Evolutionary conservation across 2,113 vertebrate genomes (phyloP).

Genomic region (Pyxicephalus adspersus): DNA sequence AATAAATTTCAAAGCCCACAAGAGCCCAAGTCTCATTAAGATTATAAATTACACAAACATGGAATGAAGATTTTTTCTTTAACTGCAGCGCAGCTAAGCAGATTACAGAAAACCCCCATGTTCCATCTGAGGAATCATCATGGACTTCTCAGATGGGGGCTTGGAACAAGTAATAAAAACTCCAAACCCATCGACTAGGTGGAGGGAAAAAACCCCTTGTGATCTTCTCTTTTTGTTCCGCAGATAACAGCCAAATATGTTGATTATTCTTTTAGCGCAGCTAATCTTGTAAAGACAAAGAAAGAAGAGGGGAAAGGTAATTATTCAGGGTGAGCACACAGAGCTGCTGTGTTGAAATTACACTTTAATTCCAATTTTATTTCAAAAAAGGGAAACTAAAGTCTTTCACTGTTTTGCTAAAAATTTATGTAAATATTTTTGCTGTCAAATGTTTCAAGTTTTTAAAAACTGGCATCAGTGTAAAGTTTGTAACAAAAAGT

Average conservation of each 20-base stretch:
- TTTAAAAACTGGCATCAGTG: too few relatives aligned
- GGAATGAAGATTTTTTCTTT: slow-evolving; percentile 83
- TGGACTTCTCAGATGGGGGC: slow-evolving; percentile 93
- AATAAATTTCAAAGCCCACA: slow-evolving; percentile 92
- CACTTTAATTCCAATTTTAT: slow-evolving; percentile 55
- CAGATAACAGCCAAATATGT: slow-evolving; percentile 93
- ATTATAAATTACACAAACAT: slow-evolving; percentile 98
- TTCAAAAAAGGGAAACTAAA: neutral
- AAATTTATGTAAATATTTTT: too few relatives aligned
- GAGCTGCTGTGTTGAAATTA: slow-evolving; percentile 75
- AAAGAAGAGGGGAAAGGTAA: slow-evolving; percentile 71
- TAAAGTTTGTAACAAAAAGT: too few relatives aligned
- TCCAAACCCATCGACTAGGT: slow-evolving; percentile 71
- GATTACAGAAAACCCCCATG: slow-evolving; percentile 93
- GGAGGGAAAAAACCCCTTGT: slow-evolving; percentile 86
- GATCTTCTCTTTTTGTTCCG: slow-evolving; percentile 92
- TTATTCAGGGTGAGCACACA: slow-evolving; percentile 79
- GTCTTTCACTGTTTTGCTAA: too few relatives aligned
- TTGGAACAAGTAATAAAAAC: slow-evolving; percentile 84
- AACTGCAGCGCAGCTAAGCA: slow-evolving; percentile 93
- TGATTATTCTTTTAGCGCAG: slow-evolving; percentile 92
- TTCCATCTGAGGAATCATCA: slow-evolving; percentile 96
- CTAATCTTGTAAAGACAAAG: slow-evolving; percentile 77
- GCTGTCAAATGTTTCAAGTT: too few relatives aligned
- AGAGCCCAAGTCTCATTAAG: slow-evolving; percentile 92